Conservation (phyloP, 1,140 invertebrate genomes). For the Choristoneura fumiferana region DNA sequence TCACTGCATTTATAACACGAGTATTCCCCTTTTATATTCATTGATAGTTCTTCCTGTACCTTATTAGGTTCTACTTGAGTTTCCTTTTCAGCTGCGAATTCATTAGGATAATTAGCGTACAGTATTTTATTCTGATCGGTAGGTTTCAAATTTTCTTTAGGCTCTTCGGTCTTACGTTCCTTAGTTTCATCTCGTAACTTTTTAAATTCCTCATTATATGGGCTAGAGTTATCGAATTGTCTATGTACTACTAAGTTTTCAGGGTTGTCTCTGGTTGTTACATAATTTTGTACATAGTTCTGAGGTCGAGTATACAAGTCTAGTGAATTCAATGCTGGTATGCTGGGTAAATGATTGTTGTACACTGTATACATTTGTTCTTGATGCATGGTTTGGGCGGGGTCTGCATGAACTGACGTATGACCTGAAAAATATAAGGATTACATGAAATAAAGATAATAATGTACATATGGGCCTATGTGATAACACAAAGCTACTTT, state of each 20-base stretch:
- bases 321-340: conserved; percentile 51
- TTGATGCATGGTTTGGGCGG: conserved; percentile 33
- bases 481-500: too few relatives aligned
- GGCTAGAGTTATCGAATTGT: conserved; percentile 53
- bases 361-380: conserved; percentile 49
- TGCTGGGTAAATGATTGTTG: conserved; percentile 44
- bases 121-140: conserved; percentile 59
- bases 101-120: conserved; percentile 33
- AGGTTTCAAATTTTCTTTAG: conserved; percentile 65
- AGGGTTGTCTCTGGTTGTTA: conserved; percentile 49
- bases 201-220: conserved; percentile 47
- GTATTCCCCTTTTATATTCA: conserved; percentile 66
- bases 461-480: too few relatives aligned
- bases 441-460: too few relatives aligned
- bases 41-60: conserved; percentile 40
- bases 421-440: conserved; percentile 39
- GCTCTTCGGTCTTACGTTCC: conserved; percentile 44
- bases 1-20: conserved; percentile 63
- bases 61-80: conserved; percentile 51
- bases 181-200: conserved; percentile 39
- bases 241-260: conserved; percentile 64
- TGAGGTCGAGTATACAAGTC: conserved; percentile 55
- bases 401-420: conserved; percentile 36
- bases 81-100: conserved; percentile 41
- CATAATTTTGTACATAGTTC: conserved; percentile 52